Percentiles rank a stretch among this genome's conserved stretches.
phyloP scores from a whole-genome alignment of 2,797 vertebrate genomes.

The Esox lucius region DNA sequence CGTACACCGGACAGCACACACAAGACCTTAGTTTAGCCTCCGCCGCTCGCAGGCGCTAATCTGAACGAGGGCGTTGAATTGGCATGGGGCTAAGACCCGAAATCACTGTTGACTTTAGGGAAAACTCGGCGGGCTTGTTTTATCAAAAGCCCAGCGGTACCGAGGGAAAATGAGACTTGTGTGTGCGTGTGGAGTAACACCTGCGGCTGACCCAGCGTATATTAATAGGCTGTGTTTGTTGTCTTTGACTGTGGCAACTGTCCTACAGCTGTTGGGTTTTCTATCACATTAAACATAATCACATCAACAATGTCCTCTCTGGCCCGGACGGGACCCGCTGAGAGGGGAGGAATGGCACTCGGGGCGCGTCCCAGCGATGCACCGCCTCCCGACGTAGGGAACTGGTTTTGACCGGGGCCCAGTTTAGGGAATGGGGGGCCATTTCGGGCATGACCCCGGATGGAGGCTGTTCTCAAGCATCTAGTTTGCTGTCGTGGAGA shows the following conservation, averaged over 20 bases:
- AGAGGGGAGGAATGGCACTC: constrained; percentile 33
- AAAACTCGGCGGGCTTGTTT: constrained; percentile 19
- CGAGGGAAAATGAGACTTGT: too few species aligned
- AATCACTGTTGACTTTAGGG: constrained; percentile 31
- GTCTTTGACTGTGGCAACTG: constrained; percentile 12
- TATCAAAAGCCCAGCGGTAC: background rate
- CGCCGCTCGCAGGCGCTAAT: constrained; percentile 28
- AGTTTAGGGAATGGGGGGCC: too few species aligned
- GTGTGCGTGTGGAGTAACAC: constrained; percentile 2
- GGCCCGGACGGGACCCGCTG: constrained; percentile 25
- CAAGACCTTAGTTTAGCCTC: constrained; percentile 46
- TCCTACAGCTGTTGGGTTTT: constrained; percentile 48
- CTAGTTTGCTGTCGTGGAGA: too few species aligned
- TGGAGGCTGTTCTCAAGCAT: too few species aligned
- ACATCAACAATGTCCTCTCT: constrained; percentile 33
- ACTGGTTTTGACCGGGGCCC: too few species aligned
- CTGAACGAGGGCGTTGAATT: constrained; percentile 35
- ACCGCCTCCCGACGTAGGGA: too few species aligned
- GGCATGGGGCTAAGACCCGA: constrained; percentile 35
- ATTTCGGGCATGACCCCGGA: too few species aligned
- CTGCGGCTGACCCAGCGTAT: background rate
- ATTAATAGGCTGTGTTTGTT: constrained; percentile 13
- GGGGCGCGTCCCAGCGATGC: too few species aligned
- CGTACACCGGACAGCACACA: constrained; percentile 46
- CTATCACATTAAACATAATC: constrained; percentile 40